These are phyloP conservation scores for Myotis davidii DNA, from an alignment of 2,113 vertebrate genomes.

Conservation along the genomic window DNA sequence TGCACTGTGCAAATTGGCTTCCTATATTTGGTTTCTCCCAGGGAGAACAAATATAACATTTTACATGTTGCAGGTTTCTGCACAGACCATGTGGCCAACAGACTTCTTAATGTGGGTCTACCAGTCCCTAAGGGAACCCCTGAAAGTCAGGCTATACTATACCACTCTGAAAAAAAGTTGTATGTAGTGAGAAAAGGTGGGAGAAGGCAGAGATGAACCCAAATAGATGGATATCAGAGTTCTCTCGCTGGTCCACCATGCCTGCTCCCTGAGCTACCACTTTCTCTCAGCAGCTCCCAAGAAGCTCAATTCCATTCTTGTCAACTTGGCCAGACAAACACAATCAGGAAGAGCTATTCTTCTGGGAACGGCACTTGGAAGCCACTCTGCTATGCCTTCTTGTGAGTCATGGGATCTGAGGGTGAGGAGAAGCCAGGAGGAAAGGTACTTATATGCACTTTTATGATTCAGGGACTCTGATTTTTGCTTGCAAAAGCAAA, in stretches of 20 bases:
- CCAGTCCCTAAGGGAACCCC: background rate
- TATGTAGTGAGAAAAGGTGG: background rate
- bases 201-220: background rate
- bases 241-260: background rate
- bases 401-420: background rate
- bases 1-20: background rate
- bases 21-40: background rate
- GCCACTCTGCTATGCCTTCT: background rate
- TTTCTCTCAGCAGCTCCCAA: background rate
- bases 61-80: slow-evolving; percentile 36
- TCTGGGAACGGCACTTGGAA: background rate
- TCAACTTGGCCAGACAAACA: background rate
- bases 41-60: slow-evolving; percentile 12
- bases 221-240: background rate
- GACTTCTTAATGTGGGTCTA: slow-evolving; percentile 71
- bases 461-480: background rate
- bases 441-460: background rate
- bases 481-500: background rate
- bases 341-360: background rate
- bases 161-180: background rate
- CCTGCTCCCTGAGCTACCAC: background rate
- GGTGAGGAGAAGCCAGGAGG: background rate
- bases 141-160: background rate
- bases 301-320: background rate
- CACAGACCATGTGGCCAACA: slow-evolving; percentile 17